phyloP scores from a whole-genome alignment of 2,113 vertebrate genomes.

The cattle (Bos taurus) region ARS-UCD2.0 NC_037354.1:41995001-41995500 shows the following conservation, averaged over 20 bases:
- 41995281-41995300: slow-evolving; percentile 93
- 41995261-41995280: slow-evolving; percentile 94
- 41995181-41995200: neutral
- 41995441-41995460: neutral
- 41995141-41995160: neutral
- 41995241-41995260: slow-evolving; percentile 96
- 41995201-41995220: neutral
- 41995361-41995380: slow-evolving; percentile 93
- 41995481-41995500: neutral
- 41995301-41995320: slow-evolving; percentile 98
- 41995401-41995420: slow-evolving; percentile 94
- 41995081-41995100: neutral
- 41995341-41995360: slow-evolving; percentile 89
- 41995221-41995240: slow-evolving; percentile 98
- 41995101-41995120: neutral
- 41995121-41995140: neutral
- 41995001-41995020: neutral
- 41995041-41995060: neutral
- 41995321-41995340: slow-evolving; percentile 96
- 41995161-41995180: neutral
- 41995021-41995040: neutral
- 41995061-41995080: neutral
- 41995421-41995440: slow-evolving; percentile 97
- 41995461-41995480: neutral
- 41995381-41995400: slow-evolving; percentile 95